Evolutionary conservation across 2,888 invertebrate species (phyloP), one percentile per base, ranked within the genome.

Genomic region (Temnothorax unifasciatus): DNA sequence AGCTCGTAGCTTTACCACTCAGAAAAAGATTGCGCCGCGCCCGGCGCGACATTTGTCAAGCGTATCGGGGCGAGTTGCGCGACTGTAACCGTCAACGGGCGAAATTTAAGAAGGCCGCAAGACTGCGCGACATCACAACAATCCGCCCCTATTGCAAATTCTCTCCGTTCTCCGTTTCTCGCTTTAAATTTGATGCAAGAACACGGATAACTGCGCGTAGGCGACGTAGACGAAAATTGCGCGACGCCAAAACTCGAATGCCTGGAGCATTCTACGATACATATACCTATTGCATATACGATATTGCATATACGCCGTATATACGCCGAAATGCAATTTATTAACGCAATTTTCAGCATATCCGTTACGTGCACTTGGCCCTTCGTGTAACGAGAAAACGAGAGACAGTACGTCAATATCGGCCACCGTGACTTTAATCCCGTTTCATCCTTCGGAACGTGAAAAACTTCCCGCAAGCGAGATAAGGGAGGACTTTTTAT

Each of bases 1-100:
- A 77, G 29, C 76, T 54, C 52, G 76, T 54, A 52, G 66, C 38
- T 76, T 66, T 76, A 52, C 76, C 11, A 77, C 76, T 77, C 52
- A 25, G 66, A 68, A 68, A 68, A 77, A 77, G 68, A 77, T 77
- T 77, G 76, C 52, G 5, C 52, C 25, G 41, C 29, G 68, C 4
- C 15, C 25, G 34, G 8, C 18, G 68, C 68, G 9, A 68, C 52
- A 77, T 77, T 77, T 68, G 76, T 77, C 68, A 77, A 52, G 52
- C 13, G 68, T 41, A 68, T 66, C 68, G 68, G 47, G 18, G 8
- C n/a, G 41, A 44, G 61, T 41, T 41, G 25, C 25, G 61, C 44
- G 59, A 63, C 41, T 38, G 66, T 4, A 18, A 76, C 15, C 15
- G 75, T 66, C 50, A 64, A 4, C 64, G 47, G 18, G 38, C 38